Evolutionary conservation across 2,113 vertebrate species (phyloP).

Genomic region (Hippocampus zosterae): DNA sequence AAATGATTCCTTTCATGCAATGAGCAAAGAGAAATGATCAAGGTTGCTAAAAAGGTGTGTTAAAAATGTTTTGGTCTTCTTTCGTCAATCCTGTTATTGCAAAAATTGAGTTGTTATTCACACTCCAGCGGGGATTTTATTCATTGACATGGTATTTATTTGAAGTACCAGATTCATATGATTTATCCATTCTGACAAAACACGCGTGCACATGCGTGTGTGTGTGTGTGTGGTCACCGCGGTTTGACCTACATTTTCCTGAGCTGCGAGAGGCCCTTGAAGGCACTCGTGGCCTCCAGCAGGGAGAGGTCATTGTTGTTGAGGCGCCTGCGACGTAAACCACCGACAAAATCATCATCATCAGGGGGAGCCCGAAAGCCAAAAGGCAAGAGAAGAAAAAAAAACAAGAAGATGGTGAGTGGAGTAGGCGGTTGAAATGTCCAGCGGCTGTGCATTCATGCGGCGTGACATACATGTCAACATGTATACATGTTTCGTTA

Average conservation of each 20-base stretch:
- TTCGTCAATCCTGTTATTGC: too few relatives aligned
- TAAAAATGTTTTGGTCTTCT: too few relatives aligned
- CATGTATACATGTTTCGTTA: slow-evolving; percentile 10
- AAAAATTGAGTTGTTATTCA: too few relatives aligned
- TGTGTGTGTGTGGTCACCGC: neutral
- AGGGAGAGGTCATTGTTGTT: slow-evolving; percentile 95
- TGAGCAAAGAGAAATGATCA: too few relatives aligned
- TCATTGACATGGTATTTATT: too few relatives aligned
- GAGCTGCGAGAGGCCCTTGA: slow-evolving; percentile 89
- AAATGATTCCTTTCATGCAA: too few relatives aligned
- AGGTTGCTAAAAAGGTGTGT: neutral
- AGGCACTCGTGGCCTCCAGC: slow-evolving; percentile 89
- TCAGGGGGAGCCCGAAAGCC: neutral
- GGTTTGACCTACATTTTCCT: slow-evolving; percentile 90
- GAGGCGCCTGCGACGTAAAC: slow-evolving; percentile 68
- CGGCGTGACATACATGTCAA: slow-evolving; percentile 20
- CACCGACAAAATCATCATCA: neutral
- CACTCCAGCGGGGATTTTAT: too few relatives aligned
- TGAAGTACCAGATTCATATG: too few relatives aligned
- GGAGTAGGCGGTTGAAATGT: neutral
- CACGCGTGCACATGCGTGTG: neutral
- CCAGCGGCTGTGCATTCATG: slow-evolving; percentile 16
- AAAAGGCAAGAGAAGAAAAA: neutral
- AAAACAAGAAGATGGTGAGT: slow-evolving; percentile 25
- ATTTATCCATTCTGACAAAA: neutral